Conservation (phyloP, 1,140 invertebrate genomes). For the Macrotrachela quadricornifera region DNA sequence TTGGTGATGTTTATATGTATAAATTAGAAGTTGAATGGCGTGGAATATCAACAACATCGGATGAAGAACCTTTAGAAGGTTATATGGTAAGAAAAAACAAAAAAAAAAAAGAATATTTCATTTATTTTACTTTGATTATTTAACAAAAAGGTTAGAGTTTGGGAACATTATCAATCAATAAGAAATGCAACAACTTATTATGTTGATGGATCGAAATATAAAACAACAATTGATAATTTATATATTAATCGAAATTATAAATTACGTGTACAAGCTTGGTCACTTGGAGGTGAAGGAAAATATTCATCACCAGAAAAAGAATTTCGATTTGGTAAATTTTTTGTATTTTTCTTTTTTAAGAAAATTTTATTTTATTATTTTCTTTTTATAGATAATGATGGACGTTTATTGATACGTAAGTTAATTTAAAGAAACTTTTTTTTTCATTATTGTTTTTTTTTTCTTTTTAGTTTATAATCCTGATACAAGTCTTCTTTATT, state of each 20-base stretch:
- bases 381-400: too few species aligned
- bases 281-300: conserved; percentile 73
- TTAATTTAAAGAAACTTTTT: background rate
- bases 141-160: conserved; percentile 1
- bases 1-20: conserved; percentile 8
- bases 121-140: too few species aligned
- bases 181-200: conserved; percentile 7
- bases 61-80: conserved; percentile 76
- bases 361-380: too few species aligned
- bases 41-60: conserved; percentile 49
- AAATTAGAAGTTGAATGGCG: conserved; percentile 61
- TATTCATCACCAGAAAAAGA: conserved; percentile 73
- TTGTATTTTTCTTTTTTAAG: too few species aligned
- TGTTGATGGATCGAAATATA: background rate
- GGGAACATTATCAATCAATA: conserved; percentile 8
- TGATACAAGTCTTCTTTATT: conserved; percentile 5
- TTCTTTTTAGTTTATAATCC: conserved; percentile 4
- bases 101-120: too few species aligned
- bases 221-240: conserved; percentile 2
- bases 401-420: too few species aligned
- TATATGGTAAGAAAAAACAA: conserved; percentile 33
- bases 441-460: background rate
- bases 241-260: conserved; percentile 8
- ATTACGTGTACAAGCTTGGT: conserved; percentile 68
- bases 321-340: conserved; percentile 32